These are phyloP conservation scores for Girardinus metallicus DNA, from an alignment of 2,797 vertebrate genomes.

Conservation along the genomic window DNA sequence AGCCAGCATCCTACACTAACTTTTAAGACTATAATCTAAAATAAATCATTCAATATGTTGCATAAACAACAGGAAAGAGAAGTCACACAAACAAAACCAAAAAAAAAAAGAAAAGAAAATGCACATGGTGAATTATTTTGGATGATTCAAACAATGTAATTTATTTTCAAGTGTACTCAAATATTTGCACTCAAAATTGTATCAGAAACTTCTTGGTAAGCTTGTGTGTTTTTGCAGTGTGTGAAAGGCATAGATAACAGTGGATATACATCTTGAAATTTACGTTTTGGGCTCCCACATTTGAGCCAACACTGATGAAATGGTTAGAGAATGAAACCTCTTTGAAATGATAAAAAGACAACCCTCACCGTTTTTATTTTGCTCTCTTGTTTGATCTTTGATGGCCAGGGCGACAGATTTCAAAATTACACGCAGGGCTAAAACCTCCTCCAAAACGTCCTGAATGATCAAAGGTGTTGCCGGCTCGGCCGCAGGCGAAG, in stretches of 20 bases:
- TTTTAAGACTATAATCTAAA: background rate
- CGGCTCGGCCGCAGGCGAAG: constrained; percentile 19
- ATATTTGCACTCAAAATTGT: no score
- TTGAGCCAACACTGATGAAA: background rate
- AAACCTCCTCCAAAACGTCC: background rate
- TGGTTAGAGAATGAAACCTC: background rate
- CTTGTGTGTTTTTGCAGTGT: background rate
- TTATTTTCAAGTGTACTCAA: no score
- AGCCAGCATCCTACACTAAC: background rate
- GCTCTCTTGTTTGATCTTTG: background rate
- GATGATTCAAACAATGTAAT: no score
- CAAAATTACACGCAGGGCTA: background rate
- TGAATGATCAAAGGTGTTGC: background rate
- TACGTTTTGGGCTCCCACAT: background rate
- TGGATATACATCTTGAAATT: background rate
- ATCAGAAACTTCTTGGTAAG: no score
- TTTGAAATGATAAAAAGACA: background rate
- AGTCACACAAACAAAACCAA: background rate
- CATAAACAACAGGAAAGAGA: constrained; percentile 19
- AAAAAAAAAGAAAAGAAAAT: no score
- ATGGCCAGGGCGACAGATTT: background rate
- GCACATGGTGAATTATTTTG: no score
- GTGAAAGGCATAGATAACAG: background rate
- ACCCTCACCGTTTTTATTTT: background rate
- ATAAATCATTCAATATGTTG: background rate